Base-by-base conservation (phyloP, 2,797 vertebrate genomes). In the Lemur catta region DNA sequence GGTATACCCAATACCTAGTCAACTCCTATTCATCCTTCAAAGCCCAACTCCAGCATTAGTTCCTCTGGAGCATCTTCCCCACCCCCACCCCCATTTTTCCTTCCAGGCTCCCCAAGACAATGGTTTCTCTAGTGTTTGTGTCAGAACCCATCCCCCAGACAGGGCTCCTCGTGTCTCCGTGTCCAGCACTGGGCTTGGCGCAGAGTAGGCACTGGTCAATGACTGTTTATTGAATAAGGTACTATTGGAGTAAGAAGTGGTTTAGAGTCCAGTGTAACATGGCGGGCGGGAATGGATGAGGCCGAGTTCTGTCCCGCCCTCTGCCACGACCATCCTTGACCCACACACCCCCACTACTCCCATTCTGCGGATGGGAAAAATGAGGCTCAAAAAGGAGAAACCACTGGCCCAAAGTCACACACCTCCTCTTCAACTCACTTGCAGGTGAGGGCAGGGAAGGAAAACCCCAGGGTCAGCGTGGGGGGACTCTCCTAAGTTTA, bases 181-280 rank as follows among this genome's bases (percentile, higher is more conserved):
- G 93, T 97, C 89, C 94, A 89, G 92, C 93, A 92, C 91, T 15
- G 94, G 96, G 91, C 94, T 89, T 86, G 75, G 88, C 52, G 30
- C 41, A 26, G 94, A 93, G 95, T 48, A 57, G 95, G 94, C 90
- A 94, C 91, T 65, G 78, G 93, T 96, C 94, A 78, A 94, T 84
- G 97, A 96, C 79, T 96, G 89, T 98, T 98, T 97, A 98, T 97
- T 98, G 97, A 96, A 71, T 97, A 97, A 91, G 96, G 93, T 91
- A 92, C 95, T 96, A 96, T 79, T 87, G 96, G 96, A 95, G 81
- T 79, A 92, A 85, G 97, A 97, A 95, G 96, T 97, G 96, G 96
- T 89, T 89, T 46, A 52, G 84, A 97, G 96, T 96, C 96, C 94
- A 87, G 95, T 94, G 94, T 97, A 84, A 80, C 78, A 50, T 15